Percentiles rank a stretch among this genome's conserved stretches.
Evolutionary conservation across 2,888 invertebrate genomes (phyloP).

Genomic region (Podotricha telesiphe): DNA sequence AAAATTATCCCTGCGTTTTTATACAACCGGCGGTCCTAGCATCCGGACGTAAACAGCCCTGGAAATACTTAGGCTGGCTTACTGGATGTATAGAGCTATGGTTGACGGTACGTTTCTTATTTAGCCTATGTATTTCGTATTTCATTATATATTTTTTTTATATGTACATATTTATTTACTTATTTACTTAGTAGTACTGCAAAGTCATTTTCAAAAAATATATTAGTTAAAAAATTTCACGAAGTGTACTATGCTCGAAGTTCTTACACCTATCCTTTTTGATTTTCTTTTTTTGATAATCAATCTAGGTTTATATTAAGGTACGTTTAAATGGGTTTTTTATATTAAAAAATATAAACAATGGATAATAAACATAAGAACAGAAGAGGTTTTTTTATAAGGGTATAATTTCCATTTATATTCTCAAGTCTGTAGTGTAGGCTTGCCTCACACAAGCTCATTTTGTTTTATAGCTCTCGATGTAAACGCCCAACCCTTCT

Average conservation of each 20-base stretch:
- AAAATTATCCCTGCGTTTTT: slow-evolving; percentile 73
- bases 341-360: too few relatives aligned
- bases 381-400: slow-evolving; percentile 14
- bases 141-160: neutral
- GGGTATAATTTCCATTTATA: slow-evolving; percentile 51
- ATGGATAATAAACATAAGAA: too few relatives aligned
- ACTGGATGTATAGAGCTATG: slow-evolving; percentile 13
- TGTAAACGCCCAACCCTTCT: slow-evolving; percentile 71
- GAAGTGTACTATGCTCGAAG: too few relatives aligned
- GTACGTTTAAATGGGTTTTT: too few relatives aligned
- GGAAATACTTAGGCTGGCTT: slow-evolving; percentile 50
- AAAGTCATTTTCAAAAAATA: too few relatives aligned
- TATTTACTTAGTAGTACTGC: too few relatives aligned
- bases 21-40: slow-evolving; percentile 62
- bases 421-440: slow-evolving; percentile 64
- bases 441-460: slow-evolving; percentile 67
- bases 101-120: neutral
- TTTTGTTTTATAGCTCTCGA: slow-evolving; percentile 75
- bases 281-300: too few relatives aligned
- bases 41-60: slow-evolving; percentile 59
- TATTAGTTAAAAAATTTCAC: too few relatives aligned
- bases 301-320: too few relatives aligned
- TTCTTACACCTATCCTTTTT: too few relatives aligned
- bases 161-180: too few relatives aligned
- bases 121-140: neutral